A percentile compares a stretch with the other conserved stretches of the same genome.
phyloP scores from a whole-genome alignment of 2,888 invertebrate species.

The Hirtodrosophila trivittata region DNA sequence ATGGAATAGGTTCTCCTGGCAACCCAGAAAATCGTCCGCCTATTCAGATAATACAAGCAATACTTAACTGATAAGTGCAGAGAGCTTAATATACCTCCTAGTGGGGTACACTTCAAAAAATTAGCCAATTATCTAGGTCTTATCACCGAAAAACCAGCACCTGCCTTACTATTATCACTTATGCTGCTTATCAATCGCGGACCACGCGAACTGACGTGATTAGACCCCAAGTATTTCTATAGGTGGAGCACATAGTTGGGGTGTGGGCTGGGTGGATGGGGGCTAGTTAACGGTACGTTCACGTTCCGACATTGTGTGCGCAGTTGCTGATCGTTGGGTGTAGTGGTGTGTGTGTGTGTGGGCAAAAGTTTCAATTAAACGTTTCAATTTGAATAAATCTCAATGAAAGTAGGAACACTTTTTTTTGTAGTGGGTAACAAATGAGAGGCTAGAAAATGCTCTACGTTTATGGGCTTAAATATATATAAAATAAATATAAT shows the following conservation, averaged over 20 bases:
- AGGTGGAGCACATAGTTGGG: too few species aligned
- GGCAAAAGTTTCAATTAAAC: conserved; percentile 23
- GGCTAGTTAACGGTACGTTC: conserved; percentile 1
- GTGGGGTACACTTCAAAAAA: not conserved
- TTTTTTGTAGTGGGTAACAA: too few species aligned
- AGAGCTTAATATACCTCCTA: conserved; percentile 13
- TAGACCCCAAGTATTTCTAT: conserved; percentile 2
- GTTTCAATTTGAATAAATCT: conserved; percentile 2
- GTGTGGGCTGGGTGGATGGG: not conserved
- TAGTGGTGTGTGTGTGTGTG: conserved; percentile 8
- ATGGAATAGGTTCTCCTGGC: not conserved
- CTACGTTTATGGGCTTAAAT: too few species aligned
- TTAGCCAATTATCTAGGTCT: conserved; percentile 17
- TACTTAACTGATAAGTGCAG: conserved; percentile 23
- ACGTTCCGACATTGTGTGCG: conserved; percentile 19
- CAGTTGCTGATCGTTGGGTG: conserved; percentile 15
- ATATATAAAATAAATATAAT: too few species aligned
- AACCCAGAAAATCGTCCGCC: not conserved
- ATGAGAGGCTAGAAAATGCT: too few species aligned
- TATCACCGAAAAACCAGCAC: conserved; percentile 23
- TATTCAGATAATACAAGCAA: not conserved
- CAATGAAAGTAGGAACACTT: not conserved
- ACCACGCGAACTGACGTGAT: conserved; percentile 24
- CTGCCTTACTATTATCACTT: conserved; percentile 20
- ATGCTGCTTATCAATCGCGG: conserved; percentile 28